These are phyloP conservation scores for Gymnopithys bicolor DNA, from an alignment of 2,797 vertebrate genomes.

Conservation along the genomic window DNA sequence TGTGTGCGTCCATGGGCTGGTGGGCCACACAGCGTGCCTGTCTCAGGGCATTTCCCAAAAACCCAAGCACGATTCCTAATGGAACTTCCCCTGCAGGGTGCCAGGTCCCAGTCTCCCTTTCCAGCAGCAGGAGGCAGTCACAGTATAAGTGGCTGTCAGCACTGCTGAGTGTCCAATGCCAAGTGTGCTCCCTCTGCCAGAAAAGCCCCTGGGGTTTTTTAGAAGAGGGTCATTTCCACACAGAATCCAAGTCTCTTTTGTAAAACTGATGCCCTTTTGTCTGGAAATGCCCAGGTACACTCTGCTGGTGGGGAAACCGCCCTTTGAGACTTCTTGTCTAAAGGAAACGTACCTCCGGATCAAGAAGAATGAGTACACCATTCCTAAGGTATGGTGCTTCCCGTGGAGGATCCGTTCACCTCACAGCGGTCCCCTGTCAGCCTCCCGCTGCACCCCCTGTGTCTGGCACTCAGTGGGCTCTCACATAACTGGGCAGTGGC, in stretches of 20 bases:
- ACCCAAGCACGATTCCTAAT: rapidly evolving
- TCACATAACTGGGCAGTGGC: rapidly evolving
- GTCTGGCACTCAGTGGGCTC: rapidly evolving
- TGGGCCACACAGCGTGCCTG: rapidly evolving
- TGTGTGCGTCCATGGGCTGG: rapidly evolving
- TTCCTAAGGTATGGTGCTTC: slow-evolving; percentile 85
- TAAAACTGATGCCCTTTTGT: not conserved
- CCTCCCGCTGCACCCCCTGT: not conserved
- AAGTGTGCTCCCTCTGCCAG: not conserved
- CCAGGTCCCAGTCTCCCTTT: not conserved
- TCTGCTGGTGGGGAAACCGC: slow-evolving; percentile 93
- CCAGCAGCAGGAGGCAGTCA: not conserved
- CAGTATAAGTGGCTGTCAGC: rapidly evolving
- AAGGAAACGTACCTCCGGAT: slow-evolving; percentile 97
- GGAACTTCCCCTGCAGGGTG: not conserved
- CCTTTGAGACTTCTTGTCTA: slow-evolving; percentile 95
- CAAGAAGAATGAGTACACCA: slow-evolving; percentile 94
- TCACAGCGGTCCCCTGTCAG: rapidly evolving
- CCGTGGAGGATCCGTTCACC: rapidly evolving
- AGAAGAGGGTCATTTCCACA: rapidly evolving
- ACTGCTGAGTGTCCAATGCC: rapidly evolving
- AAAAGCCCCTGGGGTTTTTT: not conserved
- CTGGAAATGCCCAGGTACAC: slow-evolving; percentile 85
- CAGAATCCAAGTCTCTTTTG: not conserved
- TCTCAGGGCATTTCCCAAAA: not conserved